Evolutionary conservation across 2,113 vertebrate species (phyloP), one percentile per base, ranked within the genome.

Genomic region (Neolamprologus cancellatus): DNA sequence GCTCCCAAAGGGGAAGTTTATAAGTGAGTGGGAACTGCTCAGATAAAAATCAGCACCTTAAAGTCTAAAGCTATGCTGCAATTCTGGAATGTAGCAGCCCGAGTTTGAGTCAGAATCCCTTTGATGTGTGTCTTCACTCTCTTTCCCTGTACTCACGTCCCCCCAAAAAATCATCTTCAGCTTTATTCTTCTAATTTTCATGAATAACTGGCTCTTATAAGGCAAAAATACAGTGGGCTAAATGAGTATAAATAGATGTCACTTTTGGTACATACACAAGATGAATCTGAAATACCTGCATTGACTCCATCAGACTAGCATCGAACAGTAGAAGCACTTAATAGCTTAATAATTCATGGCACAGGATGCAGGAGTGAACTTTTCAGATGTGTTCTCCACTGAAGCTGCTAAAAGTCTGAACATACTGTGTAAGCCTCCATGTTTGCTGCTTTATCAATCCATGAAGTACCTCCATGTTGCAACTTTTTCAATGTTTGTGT

Each of bases 71-170:
- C 36, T 64, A 64, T 64, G 2, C 30, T 34, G 17, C 17, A 64
- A 64, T 32, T 20, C 3, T 66, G 59, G 8, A 66, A 20, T 20
- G 32, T 39, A 66, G 61, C 32, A 12, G 18, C 32, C 32, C 6
- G 2, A 20, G 61, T 66, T 39, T 66, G 32, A 66, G 32, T 66
- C 61, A 36, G 61, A 36, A 36, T 8, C 11, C 4, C 61, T 39
- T 39, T 66, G 11, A 39, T 66, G 4, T 10, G 1, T 39, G 34
- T 66, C 34, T 39, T 7, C 10, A 39, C 0, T 66, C 32, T 39
- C 18, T 39, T 34, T 36, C 1, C 61, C 7, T 66, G 0, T 66
- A 20, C 12, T 66, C 18, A 0, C 2, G 1, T 20, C 0, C 34
- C 18, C 34, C 55, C 8, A 5, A 66, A 39, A 69, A 39, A 66